A percentile compares a stretch with the other conserved stretches of the same genome.
Evolutionary conservation across 2,113 vertebrate genomes (phyloP).

Genomic region (Atrichornis clamosus): DNA sequence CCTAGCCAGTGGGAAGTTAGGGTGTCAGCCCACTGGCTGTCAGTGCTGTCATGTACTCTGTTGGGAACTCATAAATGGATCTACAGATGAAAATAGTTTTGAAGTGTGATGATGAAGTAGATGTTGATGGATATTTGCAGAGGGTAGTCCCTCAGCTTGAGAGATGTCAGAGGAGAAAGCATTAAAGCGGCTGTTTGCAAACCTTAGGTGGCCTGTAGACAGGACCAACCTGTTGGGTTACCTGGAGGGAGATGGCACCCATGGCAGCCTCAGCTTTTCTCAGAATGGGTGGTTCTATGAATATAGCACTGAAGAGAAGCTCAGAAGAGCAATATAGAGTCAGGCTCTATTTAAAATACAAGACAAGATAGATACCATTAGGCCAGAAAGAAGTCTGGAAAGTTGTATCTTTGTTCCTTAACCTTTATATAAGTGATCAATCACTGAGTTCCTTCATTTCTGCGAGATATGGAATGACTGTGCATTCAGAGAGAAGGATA

Average conservation of each 20-base stretch:
- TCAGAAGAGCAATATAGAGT: not conserved
- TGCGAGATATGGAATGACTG: not conserved
- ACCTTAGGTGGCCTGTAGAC: not conserved
- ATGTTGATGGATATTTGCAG: not conserved
- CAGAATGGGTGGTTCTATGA: not conserved
- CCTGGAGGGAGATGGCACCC: not conserved
- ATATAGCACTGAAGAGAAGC: not conserved
- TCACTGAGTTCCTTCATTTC: not conserved
- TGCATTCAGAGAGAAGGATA: not conserved
- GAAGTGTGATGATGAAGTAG: not conserved
- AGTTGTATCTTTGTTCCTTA: not conserved
- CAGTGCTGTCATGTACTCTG: not conserved
- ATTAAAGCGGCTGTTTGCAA: not conserved
- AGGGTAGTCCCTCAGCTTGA: not conserved
- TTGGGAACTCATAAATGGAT: not conserved
- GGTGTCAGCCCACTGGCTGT: not conserved
- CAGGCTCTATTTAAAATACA: not conserved
- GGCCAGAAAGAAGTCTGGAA: not conserved
- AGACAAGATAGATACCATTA: not conserved
- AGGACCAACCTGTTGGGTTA: not conserved
- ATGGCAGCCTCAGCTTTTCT: not conserved
- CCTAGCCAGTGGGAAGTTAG: not conserved
- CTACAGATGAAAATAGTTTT: not conserved
- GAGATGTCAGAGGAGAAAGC: not conserved
- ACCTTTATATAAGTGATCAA: not conserved